Conservation (phyloP, 2,888 invertebrate genomes). For the Eutolmus rufibarbis region DNA sequence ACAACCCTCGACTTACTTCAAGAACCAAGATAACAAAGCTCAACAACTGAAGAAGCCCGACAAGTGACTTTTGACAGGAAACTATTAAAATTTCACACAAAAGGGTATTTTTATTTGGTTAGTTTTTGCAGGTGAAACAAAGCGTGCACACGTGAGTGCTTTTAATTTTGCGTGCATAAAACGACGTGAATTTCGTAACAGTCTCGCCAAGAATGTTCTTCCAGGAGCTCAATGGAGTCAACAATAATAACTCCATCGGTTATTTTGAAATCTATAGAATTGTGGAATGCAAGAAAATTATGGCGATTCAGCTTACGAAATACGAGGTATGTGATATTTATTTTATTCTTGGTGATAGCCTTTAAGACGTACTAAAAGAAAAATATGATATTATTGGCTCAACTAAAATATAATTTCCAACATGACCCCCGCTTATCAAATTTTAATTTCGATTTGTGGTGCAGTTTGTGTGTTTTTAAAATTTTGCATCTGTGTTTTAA, state of each 20-base stretch:
- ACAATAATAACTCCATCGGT: slow-evolving; percentile 13
- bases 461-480: background rate
- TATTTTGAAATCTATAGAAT: background rate
- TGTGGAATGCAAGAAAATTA: slow-evolving; percentile 6
- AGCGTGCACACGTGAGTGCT: background rate
- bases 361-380: background rate
- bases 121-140: background rate
- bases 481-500: no score
- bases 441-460: background rate
- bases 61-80: background rate
- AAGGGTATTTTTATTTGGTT: background rate
- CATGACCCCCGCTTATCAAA: background rate
- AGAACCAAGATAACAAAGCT: background rate
- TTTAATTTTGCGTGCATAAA: background rate
- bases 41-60: background rate
- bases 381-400: background rate
- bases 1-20: background rate
- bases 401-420: no score
- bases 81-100: background rate
- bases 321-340: background rate
- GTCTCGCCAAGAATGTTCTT: background rate
- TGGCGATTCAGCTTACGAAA: slow-evolving; percentile 2
- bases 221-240: slow-evolving; percentile 1
- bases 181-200: background rate
- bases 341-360: background rate